These are phyloP conservation scores for Meta bourneti DNA, from an alignment of 2,888 invertebrate genomes.

Conservation along the genomic window DNA sequence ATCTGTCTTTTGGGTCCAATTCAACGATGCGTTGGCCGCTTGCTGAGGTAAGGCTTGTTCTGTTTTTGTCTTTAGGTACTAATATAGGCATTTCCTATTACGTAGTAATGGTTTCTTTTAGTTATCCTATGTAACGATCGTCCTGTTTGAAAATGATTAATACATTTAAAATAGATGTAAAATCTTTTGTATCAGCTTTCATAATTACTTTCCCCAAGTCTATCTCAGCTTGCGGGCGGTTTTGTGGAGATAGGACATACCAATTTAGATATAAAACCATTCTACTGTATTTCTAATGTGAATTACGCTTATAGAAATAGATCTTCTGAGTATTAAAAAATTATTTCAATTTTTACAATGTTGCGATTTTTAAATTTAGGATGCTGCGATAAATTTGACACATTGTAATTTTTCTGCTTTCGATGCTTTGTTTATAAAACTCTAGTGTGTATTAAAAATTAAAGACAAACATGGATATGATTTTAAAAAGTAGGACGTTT, in stretches of 20 bases:
- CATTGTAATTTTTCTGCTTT: too few species aligned
- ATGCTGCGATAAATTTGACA: too few species aligned
- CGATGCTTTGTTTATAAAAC: neutral
- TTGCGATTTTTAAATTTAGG: too few species aligned
- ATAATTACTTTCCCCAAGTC: neutral
- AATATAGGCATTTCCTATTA: slow-evolving; percentile 10
- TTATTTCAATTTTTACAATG: neutral
- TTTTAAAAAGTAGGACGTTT: neutral
- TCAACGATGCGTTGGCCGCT: slow-evolving; percentile 74
- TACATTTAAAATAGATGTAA: neutral
- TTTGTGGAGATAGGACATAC: slow-evolving; percentile 24
- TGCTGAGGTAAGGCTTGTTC: slow-evolving; percentile 60
- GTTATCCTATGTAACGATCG: neutral
- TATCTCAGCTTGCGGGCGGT: slow-evolving; percentile 40
- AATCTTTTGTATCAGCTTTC: neutral
- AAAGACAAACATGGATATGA: too few species aligned
- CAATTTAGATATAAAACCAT: too few species aligned
- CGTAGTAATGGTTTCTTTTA: neutral
- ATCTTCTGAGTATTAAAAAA: neutral
- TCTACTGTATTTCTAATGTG: too few species aligned
- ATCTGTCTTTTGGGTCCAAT: slow-evolving; percentile 51
- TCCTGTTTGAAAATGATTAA: neutral
- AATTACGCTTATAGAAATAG: too few species aligned
- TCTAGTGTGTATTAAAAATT: too few species aligned
- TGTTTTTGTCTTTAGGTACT: slow-evolving; percentile 7